These are phyloP conservation scores for Bicyclus anynana DNA, from an alignment of 1,140 invertebrate genomes.

Conservation along the genomic window DNA sequence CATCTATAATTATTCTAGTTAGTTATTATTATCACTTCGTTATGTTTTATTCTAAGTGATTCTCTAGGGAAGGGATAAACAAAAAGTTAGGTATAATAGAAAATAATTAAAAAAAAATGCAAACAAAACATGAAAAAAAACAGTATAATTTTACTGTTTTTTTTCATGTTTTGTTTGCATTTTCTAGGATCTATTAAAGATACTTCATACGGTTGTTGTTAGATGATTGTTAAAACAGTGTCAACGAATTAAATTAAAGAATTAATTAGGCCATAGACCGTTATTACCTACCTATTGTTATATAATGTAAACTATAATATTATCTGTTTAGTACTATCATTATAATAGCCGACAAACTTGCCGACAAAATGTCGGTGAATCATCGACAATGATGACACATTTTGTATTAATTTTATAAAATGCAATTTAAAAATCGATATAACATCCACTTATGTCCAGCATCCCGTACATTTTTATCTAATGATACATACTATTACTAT, in stretches of 20 bases:
- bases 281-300: slow-evolving; percentile 1
- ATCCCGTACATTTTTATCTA: slow-evolving; percentile 31
- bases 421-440: slow-evolving; percentile 38
- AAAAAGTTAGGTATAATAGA: no score
- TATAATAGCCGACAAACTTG: slow-evolving; percentile 35
- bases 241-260: not conserved
- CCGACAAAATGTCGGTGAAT: slow-evolving; percentile 46
- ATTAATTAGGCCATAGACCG: not conserved
- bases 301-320: slow-evolving; percentile 22
- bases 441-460: slow-evolving; percentile 21
- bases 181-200: no score
- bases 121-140: no score
- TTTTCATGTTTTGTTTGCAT: no score
- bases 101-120: no score
- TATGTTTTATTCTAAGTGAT: no score
- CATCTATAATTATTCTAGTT: no score
- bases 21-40: no score
- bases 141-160: no score
- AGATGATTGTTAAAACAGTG: no score
- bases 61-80: no score
- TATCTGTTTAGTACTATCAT: slow-evolving; percentile 34
- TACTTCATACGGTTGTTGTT: not conserved
- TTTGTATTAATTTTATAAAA: slow-evolving; percentile 39
- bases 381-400: slow-evolving; percentile 54
- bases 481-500: not conserved